phyloP scores from a whole-genome alignment of 2,113 vertebrate genomes.

The Sylvilagus bachmani region DNA sequence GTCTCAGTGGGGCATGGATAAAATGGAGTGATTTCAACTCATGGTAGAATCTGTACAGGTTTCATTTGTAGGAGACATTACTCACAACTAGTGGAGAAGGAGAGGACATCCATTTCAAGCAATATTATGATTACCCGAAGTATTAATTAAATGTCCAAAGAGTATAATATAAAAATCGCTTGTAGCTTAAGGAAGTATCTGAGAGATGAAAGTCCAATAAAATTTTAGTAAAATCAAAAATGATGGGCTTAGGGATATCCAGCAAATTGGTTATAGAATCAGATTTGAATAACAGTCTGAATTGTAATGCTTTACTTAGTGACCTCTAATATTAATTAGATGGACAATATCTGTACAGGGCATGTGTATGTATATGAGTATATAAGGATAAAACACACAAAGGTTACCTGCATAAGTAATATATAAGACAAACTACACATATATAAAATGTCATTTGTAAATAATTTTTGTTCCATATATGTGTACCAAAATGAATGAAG shows the following conservation, averaged over 20 bases:
- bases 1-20: not conserved
- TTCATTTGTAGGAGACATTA: slow-evolving; percentile 59
- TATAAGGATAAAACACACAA: not conserved
- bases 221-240: not conserved
- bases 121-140: slow-evolving; percentile 9
- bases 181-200: not conserved
- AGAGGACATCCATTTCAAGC: slow-evolving; percentile 43
- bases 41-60: slow-evolving; percentile 51
- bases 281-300: not conserved
- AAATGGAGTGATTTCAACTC: slow-evolving; percentile 65
- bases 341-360: not conserved
- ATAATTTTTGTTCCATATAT: not conserved
- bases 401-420: not conserved
- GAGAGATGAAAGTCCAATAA: not conserved
- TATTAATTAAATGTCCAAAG: not conserved
- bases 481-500: not conserved
- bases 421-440: not conserved
- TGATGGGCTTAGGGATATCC: not conserved
- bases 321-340: not conserved
- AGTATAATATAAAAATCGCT: slow-evolving; percentile 5
- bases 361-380: not conserved
- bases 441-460: not conserved
- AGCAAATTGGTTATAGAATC: not conserved
- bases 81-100: not conserved
- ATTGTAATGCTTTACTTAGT: not conserved